Percentiles rank a stretch among this genome's conserved stretches.
Evolutionary conservation across 2,797 vertebrate species (phyloP).

Genomic region (Leptoclinus maculatus): DNA sequence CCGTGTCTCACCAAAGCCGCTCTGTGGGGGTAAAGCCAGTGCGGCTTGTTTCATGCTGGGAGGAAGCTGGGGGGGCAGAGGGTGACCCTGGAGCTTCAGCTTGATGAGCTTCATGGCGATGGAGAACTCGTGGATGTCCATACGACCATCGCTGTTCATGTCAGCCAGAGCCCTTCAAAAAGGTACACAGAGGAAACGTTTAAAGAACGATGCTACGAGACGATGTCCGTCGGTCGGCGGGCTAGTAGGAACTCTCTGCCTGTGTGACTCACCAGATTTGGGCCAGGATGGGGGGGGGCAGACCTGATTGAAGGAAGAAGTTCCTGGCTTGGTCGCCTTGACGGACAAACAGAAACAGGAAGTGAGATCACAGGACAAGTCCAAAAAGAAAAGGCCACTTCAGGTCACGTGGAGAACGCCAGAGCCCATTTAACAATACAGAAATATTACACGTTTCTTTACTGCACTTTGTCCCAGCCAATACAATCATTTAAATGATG

Average conservation of each 20-base stretch:
- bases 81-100: conserved; percentile 96
- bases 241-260: not conserved
- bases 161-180: conserved; percentile 93
- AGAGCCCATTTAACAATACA: not conserved
- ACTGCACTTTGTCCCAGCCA: not conserved
- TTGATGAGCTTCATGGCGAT: conserved; percentile 99
- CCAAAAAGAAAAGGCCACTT: not conserved
- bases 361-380: not conserved
- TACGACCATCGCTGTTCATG: conserved; percentile 96
- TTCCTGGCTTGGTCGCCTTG: conserved; percentile 97
- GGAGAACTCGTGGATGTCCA: conserved; percentile 98
- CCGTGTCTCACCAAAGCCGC: conserved; percentile 88
- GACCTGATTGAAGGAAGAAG: conserved; percentile 87
- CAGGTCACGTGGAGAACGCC: not conserved
- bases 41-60: conserved; percentile 93
- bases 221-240: not conserved
- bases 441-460: not conserved
- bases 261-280: conserved; percentile 95
- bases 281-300: conserved; percentile 88
- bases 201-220: too few relatives aligned
- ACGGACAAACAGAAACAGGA: conserved; percentile 37
- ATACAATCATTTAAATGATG: not conserved
- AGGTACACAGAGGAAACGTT: not conserved
- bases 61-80: conserved; percentile 91
- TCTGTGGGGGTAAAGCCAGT: conserved; percentile 84